These are phyloP conservation scores for Gymnobelideus leadbeateri DNA, from an alignment of 2,113 vertebrate species.

Conservation along the genomic window DNA sequence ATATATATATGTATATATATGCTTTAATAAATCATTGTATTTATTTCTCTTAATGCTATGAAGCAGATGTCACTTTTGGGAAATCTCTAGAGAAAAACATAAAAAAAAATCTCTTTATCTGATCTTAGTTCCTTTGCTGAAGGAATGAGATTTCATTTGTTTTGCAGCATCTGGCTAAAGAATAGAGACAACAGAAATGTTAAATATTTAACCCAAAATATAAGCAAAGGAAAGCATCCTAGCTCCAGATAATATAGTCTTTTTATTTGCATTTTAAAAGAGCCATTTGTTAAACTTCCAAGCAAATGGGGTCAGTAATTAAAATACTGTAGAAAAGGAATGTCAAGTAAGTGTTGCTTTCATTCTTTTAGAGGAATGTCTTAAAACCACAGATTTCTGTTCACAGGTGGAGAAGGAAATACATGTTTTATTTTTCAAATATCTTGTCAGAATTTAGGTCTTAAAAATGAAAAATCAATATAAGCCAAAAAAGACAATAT, in stretches of 20 bases:
- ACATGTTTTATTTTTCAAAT: neutral
- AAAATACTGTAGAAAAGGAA: constrained; percentile 32
- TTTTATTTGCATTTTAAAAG: constrained; percentile 15
- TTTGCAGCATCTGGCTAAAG: neutral
- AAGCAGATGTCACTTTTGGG: neutral
- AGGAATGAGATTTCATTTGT: neutral
- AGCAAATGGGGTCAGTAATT: neutral
- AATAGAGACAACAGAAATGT: neutral
- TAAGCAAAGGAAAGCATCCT: neutral
- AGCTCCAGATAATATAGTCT: neutral
- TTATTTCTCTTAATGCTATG: constrained; percentile 1
- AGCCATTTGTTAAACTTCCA: constrained; percentile 23
- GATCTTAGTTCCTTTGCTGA: neutral
- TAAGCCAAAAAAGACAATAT: neutral
- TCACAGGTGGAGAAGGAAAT: neutral
- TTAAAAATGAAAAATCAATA: neutral
- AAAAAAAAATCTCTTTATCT: neutral
- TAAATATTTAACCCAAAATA: constrained; percentile 2
- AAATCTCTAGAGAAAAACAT: neutral
- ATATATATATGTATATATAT: too few relatives aligned
- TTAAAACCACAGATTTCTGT: constrained; percentile 12
- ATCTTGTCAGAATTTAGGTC: neutral
- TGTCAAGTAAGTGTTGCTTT: neutral
- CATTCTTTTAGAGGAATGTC: neutral
- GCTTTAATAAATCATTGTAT: neutral